Evolutionary conservation across 2,888 invertebrate species (phyloP).

Genomic region (Nemapogon koenigi): DNA sequence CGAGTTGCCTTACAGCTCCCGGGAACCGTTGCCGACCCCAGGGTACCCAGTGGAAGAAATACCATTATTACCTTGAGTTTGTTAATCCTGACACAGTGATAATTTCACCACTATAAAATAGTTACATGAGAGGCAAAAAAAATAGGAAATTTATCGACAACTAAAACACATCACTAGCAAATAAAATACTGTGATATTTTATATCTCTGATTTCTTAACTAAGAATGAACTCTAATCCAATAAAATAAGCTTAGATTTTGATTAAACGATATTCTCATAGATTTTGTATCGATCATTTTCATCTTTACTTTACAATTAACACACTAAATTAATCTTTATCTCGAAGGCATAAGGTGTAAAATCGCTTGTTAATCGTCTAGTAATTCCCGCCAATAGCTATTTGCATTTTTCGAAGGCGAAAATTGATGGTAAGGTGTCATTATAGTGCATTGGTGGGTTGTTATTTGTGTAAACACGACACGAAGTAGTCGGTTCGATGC

Average conservation of each 20-base stretch:
- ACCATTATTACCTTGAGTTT: too few species aligned
- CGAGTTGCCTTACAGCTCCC: too few species aligned
- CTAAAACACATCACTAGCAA: neutral
- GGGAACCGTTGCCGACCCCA: too few species aligned
- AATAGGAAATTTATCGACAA: too few species aligned
- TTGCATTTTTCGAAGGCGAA: slow-evolving; percentile 9
- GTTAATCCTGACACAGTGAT: too few species aligned
- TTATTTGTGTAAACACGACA: slow-evolving; percentile 11
- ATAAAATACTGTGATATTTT: slow-evolving; percentile 2
- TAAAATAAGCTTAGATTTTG: neutral
- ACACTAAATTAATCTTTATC: neutral
- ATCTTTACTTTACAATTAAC: neutral
- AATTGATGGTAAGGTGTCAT: slow-evolving; percentile 11
- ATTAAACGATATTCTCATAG: neutral
- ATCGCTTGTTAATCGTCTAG: neutral
- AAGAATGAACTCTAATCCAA: neutral
- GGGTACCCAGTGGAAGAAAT: too few species aligned
- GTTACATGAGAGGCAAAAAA: too few species aligned
- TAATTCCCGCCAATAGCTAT: neutral
- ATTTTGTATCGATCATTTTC: slow-evolving; percentile 5
- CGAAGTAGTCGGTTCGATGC: slow-evolving; percentile 9
- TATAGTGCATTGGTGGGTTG: slow-evolving; percentile 24
- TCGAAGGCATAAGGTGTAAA: neutral
- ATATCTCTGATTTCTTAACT: neutral
- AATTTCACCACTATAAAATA: too few species aligned